Evolutionary conservation across 2,113 vertebrate species (phyloP).

Genomic region (Halichoeres trimaculatus): DNA sequence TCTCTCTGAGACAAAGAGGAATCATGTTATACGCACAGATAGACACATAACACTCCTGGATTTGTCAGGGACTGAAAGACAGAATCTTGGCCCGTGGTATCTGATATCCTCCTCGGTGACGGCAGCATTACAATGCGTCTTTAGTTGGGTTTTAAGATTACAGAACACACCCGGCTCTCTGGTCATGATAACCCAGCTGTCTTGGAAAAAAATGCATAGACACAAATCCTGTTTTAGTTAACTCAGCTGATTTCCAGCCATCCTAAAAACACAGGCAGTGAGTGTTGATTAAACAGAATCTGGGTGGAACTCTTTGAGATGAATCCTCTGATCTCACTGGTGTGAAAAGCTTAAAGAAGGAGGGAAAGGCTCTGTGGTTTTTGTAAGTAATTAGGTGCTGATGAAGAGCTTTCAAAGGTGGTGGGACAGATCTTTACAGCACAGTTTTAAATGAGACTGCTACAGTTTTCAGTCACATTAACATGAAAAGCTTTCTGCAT

Average conservation of each 20-base stretch:
- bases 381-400: constrained; percentile 34
- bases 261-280: constrained; percentile 1
- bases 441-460: not conserved
- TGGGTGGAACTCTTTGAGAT: constrained; percentile 25
- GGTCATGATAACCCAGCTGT: constrained; percentile 33
- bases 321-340: constrained; percentile 10
- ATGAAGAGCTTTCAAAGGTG: constrained; percentile 18
- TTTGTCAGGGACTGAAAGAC: not conserved
- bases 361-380: constrained; percentile 3
- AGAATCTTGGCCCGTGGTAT: constrained; percentile 7
- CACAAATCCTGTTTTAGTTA: constrained; percentile 31
- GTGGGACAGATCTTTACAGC: constrained; percentile 3
- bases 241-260: constrained; percentile 18
- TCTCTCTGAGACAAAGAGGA: not conserved
- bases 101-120: constrained; percentile 17
- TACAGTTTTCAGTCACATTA: constrained; percentile 20
- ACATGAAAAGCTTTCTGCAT: not conserved
- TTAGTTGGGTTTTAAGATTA: constrained; percentile 36
- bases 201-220: not conserved
- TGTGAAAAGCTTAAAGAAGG: constrained; percentile 24
- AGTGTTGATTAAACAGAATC: constrained; percentile 29
- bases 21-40: not conserved
- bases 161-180: constrained; percentile 16
- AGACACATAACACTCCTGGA: not conserved
- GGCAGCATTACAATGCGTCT: not conserved